Evolutionary conservation across 2,113 vertebrate genomes (phyloP).

Genomic region (Gymnorhina tibicen): DNA sequence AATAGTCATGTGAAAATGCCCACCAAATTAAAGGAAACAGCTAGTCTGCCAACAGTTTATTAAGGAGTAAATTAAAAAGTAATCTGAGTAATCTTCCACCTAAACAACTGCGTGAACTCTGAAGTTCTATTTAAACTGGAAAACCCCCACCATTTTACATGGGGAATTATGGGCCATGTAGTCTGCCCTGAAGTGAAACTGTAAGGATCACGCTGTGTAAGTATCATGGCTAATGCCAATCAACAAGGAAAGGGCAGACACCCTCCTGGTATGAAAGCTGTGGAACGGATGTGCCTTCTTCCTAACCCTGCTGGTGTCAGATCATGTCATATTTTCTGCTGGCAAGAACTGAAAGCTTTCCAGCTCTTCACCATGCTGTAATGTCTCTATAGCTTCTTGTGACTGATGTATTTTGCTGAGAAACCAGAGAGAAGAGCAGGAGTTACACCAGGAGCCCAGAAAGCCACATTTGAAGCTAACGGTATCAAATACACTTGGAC

Average conservation of each 20-base stretch:
- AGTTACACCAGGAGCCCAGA: neutral
- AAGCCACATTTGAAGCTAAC: neutral
- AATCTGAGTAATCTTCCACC: neutral
- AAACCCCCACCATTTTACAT: fast-evolving
- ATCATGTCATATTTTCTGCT: neutral
- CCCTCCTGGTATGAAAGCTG: neutral
- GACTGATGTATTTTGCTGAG: neutral
- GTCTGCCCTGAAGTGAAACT: neutral
- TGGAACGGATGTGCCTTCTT: neutral
- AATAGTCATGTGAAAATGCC: neutral
- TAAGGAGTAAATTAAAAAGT: neutral
- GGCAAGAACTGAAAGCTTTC: neutral
- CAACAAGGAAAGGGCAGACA: neutral
- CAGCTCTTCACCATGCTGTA: neutral
- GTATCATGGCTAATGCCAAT: neutral
- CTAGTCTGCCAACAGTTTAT: neutral
- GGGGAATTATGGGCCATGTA: neutral
- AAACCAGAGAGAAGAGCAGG: neutral
- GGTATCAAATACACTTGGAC: neutral
- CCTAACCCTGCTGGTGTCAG: neutral
- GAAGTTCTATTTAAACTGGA: neutral
- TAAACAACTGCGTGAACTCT: neutral
- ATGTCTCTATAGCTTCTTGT: neutral
- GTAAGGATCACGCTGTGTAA: fast-evolving
- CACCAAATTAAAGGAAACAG: neutral